These are phyloP conservation scores for Numida meleagris DNA, from an alignment of 2,113 vertebrate species.

Conservation along the genomic window DNA sequence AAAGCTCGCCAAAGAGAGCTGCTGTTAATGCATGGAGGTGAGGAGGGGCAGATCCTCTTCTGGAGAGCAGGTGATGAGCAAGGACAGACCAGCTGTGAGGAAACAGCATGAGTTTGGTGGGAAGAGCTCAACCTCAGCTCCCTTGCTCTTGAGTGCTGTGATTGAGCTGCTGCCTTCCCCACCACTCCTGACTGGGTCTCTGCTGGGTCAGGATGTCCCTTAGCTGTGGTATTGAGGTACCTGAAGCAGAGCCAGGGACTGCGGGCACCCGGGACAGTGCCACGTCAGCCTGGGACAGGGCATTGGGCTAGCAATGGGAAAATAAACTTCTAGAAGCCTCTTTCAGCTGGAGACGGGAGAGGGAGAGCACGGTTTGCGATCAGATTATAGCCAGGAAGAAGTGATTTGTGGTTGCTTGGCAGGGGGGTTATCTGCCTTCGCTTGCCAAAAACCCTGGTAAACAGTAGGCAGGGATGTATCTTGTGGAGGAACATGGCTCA, in stretches of 20 bases:
- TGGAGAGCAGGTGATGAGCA: not conserved
- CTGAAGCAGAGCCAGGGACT: not conserved
- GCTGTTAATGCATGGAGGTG: not conserved
- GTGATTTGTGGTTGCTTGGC: not conserved
- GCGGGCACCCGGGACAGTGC: not conserved
- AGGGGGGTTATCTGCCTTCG: not conserved
- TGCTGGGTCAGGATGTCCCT: fast-evolving
- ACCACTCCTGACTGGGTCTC: not conserved
- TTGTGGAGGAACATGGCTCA: not conserved
- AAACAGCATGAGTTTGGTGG: not conserved
- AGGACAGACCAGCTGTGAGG: not conserved
- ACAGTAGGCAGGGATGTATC: not conserved
- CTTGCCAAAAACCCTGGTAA: not conserved
- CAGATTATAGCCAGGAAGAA: not conserved
- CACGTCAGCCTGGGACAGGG: not conserved
- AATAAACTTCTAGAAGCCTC: not conserved
- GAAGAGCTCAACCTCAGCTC: not conserved
- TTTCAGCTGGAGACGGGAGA: not conserved
- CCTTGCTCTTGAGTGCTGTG: fast-evolving
- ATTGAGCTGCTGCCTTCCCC: not conserved
- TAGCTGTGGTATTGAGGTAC: not conserved
- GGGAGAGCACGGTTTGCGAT: not conserved
- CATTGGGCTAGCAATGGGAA: not conserved
- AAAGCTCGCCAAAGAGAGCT: not conserved
- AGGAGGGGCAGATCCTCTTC: not conserved